Percentiles rank a stretch among this genome's conserved stretches.
phyloP scores from a whole-genome alignment of 2,888 invertebrate species.

The Dusona sp. region DNA sequence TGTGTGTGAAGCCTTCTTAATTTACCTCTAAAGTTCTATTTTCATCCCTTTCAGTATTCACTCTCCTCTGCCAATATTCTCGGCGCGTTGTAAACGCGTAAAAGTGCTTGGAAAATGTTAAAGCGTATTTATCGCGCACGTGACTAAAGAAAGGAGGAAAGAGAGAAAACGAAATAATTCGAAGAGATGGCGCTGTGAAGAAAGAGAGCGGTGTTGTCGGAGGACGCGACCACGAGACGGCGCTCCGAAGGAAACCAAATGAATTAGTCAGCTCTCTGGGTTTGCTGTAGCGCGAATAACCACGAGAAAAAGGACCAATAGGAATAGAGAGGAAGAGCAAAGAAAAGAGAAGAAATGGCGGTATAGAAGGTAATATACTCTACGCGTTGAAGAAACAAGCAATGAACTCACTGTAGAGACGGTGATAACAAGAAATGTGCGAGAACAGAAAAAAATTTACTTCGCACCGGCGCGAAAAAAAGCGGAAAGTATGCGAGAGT shows the following conservation, averaged over 20 bases:
- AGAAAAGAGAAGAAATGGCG: conserved; percentile 13
- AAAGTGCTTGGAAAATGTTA: conserved; percentile 65
- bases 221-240: conserved; percentile 50
- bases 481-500: conserved; percentile 28
- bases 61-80: conserved; percentile 59
- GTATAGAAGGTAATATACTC: conserved; percentile 40
- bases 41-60: conserved; percentile 51
- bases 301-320: neutral
- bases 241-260: conserved; percentile 48
- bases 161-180: conserved; percentile 20
- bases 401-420: conserved; percentile 51
- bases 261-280: conserved; percentile 57
- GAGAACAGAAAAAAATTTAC: conserved; percentile 53
- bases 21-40: conserved; percentile 21
- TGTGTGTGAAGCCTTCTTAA: neutral
- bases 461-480: conserved; percentile 26
- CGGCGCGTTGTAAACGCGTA: conserved; percentile 48
- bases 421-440: conserved; percentile 60
- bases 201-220: neutral
- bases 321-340: neutral
- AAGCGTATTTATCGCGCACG: conserved; percentile 67
- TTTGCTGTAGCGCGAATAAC: conserved; percentile 33
- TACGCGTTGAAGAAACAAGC: conserved; percentile 60
- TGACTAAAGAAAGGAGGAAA: conserved; percentile 47
- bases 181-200: conserved; percentile 32